Percentiles rank a stretch among this genome's conserved stretches.
Conservation (phyloP, 1,140 invertebrate genomes). For the Ridgeia piscesae region DNA sequence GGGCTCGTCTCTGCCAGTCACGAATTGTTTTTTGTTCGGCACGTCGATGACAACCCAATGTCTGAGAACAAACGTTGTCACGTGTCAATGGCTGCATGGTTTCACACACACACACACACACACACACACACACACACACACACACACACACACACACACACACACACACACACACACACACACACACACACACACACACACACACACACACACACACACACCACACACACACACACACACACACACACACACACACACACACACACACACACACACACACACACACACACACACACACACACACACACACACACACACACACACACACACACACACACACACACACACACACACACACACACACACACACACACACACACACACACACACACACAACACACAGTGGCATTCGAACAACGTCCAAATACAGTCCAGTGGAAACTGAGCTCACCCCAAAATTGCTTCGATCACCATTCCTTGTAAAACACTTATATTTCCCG, state of each 20-base stretch:
- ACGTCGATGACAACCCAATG: background rate
- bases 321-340: background rate
- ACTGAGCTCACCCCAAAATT: no score
- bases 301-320: background rate
- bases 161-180: no score
- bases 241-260: background rate
- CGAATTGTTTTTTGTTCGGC: slow-evolving; percentile 15
- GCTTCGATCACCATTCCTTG: no score
- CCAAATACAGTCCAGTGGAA: no score
- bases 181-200: no score
- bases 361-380: background rate
- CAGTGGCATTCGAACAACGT: no score
- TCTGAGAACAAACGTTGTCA: background rate
- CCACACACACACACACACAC: no score
- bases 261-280: background rate
- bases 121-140: background rate
- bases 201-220: no score
- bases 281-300: background rate
- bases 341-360: background rate
- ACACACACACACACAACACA: background rate
- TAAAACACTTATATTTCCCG: no score
- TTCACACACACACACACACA: background rate
- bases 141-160: background rate
- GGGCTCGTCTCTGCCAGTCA: slow-evolving; percentile 32
- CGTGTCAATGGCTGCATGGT: background rate